Evolutionary conservation across 1,140 invertebrate species (phyloP), one percentile per base, ranked within the genome.

Genomic region (Ceratitis capitata): DNA sequence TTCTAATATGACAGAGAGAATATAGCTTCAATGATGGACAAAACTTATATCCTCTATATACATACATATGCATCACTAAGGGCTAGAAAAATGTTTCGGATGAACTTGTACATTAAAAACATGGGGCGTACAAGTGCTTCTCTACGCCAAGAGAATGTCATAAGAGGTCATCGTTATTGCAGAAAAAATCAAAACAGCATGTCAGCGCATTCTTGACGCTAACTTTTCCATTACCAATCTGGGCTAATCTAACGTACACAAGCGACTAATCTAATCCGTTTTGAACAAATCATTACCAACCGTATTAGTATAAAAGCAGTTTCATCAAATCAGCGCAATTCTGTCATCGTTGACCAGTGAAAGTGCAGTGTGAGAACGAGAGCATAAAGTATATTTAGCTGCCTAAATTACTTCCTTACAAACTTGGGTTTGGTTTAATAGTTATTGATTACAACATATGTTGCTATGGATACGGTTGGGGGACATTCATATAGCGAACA

Each of bases 401-500:
- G 39, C 19, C 39, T 42, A 16, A 39, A 23, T 56, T 56, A 10
- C n/a, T n/a, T 45, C 69, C 42, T 10, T 23, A 45, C n/a, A 78
- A 78, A 78, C 23, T 39, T 42, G 69, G 69, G 32, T 10, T 45
- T 78, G 69, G 69, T 61, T 61, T 61, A 26, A 19, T 3, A n/a
- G 35, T 45, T 5, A 16, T 16, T 78, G 69, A 45, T 2, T 9
- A 26, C 16, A 58, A 56, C 53, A 35, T 42, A 23, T 7, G 39
- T 7, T 42, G 45, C 12, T 74, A 51, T 85, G 29, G 35, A 29
- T 45, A 26, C 23, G 64, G 85, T 74, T 82, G 88, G 90, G 89
- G 89, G 89, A 82, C 87, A 86, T 82, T 45, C 42, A 35, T 78
- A 78, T 47, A 88, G 85, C 83, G 86, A 84, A 19, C 64, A 51